Evolutionary conservation across 2,888 invertebrate genomes (phyloP), one percentile per base, ranked within the genome.

Genomic region (Drosophila eohydei): DNA sequence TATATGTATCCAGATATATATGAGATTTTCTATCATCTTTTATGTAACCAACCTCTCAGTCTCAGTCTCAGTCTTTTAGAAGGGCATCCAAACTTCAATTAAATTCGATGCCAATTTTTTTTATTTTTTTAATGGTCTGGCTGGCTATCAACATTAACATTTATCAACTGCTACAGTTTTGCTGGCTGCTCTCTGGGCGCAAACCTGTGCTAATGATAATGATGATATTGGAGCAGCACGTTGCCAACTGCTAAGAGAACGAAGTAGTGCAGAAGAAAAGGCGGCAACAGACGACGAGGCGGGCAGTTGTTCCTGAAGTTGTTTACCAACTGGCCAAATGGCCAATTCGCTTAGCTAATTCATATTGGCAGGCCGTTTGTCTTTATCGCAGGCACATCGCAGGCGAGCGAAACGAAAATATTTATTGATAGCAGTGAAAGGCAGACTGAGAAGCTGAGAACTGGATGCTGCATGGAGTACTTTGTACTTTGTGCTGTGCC

Each of bases 341-440:
- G 88, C 78, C 88, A 86, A 85, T 83, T 88, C 84, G 84, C 83
- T 84, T 88, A 83, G 84, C 84, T 84, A 84, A 84, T 84, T 84
- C 84, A 88, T 84, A 84, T 84, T 84, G 84, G 84, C 88, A 84
- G 86, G 69, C 88, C 80, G 88, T 84, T 84, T 84, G 84, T 84
- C 84, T 84, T 85, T 84, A 84, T 84, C 84, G 86, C 88, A 74
- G 80, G 80, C 79, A 65, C 83, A 83, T 83, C 88, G 68, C 61
- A 38, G 26, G 30, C 40, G 67, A 73, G 62, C 80, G 57, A 78
- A 68, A 60, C 64, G 61, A 66, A 74, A 72, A 80, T 79, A 89
- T 89, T 89, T 89, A 86, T 86, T 89, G 86, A 86, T 86, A 86
- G 89, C 76, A 87, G 86, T 86, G 86, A 86, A 86, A 86, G 86